Evolutionary conservation across 2,113 vertebrate genomes (phyloP).

Genomic region (Chaenocephalus aceratus): DNA sequence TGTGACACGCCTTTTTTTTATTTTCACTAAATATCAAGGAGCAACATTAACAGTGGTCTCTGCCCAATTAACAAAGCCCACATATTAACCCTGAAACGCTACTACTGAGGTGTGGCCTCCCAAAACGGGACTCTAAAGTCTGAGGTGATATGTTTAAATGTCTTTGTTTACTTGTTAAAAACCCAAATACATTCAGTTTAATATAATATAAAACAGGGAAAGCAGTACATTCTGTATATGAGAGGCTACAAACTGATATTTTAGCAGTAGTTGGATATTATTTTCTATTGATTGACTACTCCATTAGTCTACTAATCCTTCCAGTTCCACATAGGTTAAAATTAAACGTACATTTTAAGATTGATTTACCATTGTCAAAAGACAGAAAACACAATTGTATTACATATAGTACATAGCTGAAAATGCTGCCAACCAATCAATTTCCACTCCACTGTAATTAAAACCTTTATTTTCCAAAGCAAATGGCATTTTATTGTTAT

Average conservation of each 20-base stretch:
- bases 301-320: too few relatives aligned
- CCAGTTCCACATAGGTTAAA: neutral
- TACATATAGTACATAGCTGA: neutral
- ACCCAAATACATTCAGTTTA: too few relatives aligned
- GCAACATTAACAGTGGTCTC: slow-evolving; percentile 16
- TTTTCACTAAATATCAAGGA: slow-evolving; percentile 27
- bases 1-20: too few relatives aligned
- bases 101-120: neutral
- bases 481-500: neutral
- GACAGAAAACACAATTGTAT: neutral
- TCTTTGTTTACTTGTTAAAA: too few relatives aligned
- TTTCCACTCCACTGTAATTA: neutral
- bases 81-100: neutral
- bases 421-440: neutral
- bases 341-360: neutral
- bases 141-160: too few relatives aligned
- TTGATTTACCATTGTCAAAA: neutral
- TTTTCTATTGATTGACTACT: too few relatives aligned
- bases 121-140: neutral
- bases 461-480: neutral
- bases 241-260: too few relatives aligned
- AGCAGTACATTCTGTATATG: too few relatives aligned
- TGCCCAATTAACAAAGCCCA: neutral
- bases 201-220: too few relatives aligned
- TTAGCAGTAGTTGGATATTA: too few relatives aligned